A percentile compares a stretch with the other conserved stretches of the same genome.
Conservation (phyloP, 1,140 invertebrate genomes). For the Heliconius hermathena region DNA sequence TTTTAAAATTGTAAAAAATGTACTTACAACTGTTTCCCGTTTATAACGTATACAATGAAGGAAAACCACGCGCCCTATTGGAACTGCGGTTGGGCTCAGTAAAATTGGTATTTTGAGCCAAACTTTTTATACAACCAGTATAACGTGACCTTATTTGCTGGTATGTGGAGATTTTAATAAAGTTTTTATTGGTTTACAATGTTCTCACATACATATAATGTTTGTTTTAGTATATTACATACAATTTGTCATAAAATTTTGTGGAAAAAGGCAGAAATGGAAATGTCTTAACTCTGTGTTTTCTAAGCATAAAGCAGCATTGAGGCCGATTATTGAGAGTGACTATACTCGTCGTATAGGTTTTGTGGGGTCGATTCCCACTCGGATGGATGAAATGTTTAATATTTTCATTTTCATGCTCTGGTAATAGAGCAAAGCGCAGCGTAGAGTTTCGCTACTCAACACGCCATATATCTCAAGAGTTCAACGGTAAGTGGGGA, state of each 20-base stretch:
- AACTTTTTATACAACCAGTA: conserved; percentile 29
- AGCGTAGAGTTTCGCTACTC: no score
- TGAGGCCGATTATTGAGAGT: no score
- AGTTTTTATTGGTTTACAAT: not conserved
- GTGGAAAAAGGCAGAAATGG: not conserved
- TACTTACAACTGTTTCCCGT: not conserved
- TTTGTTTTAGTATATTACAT: not conserved
- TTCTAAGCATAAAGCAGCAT: no score
- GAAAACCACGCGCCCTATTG: conserved; percentile 26
- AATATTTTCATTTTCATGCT: no score
- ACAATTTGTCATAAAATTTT: not conserved
- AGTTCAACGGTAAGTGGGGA: no score
- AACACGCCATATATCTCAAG: no score
- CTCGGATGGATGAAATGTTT: no score
- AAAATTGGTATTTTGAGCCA: conserved; percentile 21
- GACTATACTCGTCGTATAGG: no score
- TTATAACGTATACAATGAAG: conserved; percentile 27
- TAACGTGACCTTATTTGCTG: conserved; percentile 30
- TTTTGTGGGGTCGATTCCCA: no score
- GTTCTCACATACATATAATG: not conserved
- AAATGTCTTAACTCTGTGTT: not conserved
- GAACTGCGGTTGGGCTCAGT: conserved; percentile 28
- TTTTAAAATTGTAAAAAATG: not conserved
- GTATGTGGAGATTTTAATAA: conserved; percentile 33
- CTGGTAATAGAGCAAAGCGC: no score